Evolutionary conservation across 2,113 vertebrate species (phyloP).

Genomic region (Grammomys surdaster): DNA sequence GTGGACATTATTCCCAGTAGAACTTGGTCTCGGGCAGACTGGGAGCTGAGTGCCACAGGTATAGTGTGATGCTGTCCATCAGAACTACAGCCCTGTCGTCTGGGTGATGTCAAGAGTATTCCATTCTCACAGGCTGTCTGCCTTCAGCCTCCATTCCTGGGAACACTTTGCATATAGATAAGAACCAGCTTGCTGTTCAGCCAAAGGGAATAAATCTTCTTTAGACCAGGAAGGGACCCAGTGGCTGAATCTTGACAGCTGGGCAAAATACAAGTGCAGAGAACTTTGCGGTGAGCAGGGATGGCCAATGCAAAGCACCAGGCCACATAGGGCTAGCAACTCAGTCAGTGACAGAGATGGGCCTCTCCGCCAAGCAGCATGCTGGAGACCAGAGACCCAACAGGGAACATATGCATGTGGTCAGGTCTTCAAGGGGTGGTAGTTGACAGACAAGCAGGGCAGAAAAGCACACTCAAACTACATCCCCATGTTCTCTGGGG

Average conservation of each 20-base stretch:
- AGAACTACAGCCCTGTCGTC: fast-evolving
- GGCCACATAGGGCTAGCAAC: fast-evolving
- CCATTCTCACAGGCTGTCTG: fast-evolving
- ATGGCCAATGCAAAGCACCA: fast-evolving
- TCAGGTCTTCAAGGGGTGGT: fast-evolving
- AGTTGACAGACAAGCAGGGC: not conserved
- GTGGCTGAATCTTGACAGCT: not conserved
- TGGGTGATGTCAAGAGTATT: fast-evolving
- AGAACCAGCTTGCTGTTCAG: not conserved
- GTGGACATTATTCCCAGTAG: fast-evolving
- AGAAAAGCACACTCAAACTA: not conserved
- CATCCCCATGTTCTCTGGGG: fast-evolving
- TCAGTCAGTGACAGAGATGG: fast-evolving
- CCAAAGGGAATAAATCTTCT: not conserved
- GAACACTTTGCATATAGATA: no score
- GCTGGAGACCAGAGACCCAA: not conserved
- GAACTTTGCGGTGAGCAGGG: fast-evolving
- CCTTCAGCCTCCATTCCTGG: not conserved
- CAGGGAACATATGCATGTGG: not conserved
- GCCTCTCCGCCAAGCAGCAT: fast-evolving
- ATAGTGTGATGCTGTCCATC: fast-evolving
- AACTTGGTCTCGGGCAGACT: fast-evolving
- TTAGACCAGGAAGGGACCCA: not conserved
- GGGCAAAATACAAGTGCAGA: not conserved
- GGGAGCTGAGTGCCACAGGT: fast-evolving